Base-by-base conservation (phyloP, 1,140 invertebrate genomes). In the Drosophila busckii region DNA sequence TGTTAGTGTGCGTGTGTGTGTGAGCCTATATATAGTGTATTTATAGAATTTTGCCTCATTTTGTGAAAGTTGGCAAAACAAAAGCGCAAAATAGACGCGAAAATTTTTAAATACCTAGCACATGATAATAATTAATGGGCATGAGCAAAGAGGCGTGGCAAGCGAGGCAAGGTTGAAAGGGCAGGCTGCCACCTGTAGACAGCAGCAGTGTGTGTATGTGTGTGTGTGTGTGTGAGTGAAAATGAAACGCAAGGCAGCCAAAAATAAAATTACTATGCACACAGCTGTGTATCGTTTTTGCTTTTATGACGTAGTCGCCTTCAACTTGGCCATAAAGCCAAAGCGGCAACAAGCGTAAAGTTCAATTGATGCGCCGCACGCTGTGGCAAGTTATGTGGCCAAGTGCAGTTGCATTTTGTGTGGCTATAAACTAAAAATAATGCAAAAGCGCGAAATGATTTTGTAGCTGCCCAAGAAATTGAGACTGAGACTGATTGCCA, bases 21-120 rank as follows among this genome's bases (percentile, higher is more conserved):
- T n/a, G n/a, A n/a, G n/a, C n/a, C 40, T 37, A 45, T 25, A 45
- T 40, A 37, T 20, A 34, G 55, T 54, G 59, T 69, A 80, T n/a
- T n/a, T 75, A 80, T 80, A 80, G 73, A 80, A 73, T 69, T 80
- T 80, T 80, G 75, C 68, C 75, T 80, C 75, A 82, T 80, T n/a
- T 73, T 73, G 69, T 64, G 64, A 53, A 68, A 58, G 59, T 82
- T 82, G 59, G 54, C 68, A 61, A 71, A 70, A 71, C 65, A 67
- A 60, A 71, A 61, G 45, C 66, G 50, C 65, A 49, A 70, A 56
- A 66, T 60, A 63, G 62, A 45, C 29, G 10, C 32, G 54, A 37
- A 48, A 31, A 78, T 78, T 80, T 78, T 68, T 80, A 78, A 67
- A 41, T 23, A 29, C 9, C 61, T 56, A 70, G 78, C 71, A 70